These are phyloP conservation scores for Sinocyclocheilus grahami DNA, from an alignment of 2,113 vertebrate genomes.

Conservation along the genomic window DNA sequence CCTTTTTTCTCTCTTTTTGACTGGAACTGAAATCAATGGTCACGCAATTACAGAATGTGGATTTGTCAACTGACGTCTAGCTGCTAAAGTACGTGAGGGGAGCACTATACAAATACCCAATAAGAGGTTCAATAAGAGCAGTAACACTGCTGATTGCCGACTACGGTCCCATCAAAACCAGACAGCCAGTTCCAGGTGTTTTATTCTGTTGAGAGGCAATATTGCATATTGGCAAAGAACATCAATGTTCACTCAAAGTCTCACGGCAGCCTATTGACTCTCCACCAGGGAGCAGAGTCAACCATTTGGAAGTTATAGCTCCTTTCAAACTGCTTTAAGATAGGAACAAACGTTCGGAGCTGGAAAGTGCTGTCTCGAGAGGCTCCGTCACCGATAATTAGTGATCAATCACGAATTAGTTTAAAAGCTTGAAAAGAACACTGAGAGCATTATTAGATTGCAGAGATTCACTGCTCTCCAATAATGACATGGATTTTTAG, in stretches of 20 bases:
- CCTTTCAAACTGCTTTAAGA: constrained; percentile 62
- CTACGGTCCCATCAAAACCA: constrained; percentile 53
- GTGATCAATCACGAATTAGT: constrained; percentile 76
- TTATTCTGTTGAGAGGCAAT: constrained; percentile 60
- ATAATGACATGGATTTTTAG: constrained; percentile 70
- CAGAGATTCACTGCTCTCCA: constrained; percentile 71
- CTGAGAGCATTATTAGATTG: constrained; percentile 72
- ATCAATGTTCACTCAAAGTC: constrained; percentile 66
- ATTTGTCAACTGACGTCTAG: constrained; percentile 47
- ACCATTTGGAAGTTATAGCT: constrained; percentile 68
- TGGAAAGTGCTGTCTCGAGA: constrained; percentile 57
- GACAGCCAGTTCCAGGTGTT: constrained; percentile 53
- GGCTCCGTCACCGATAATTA: constrained; percentile 72
- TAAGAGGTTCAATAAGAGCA: constrained; percentile 55
- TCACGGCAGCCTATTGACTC: constrained; percentile 65
- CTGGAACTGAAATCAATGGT: constrained; percentile 59
- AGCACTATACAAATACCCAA: constrained; percentile 56
- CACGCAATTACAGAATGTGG: constrained; percentile 56
- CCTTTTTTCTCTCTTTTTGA: constrained; percentile 52
- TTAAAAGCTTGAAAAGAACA: constrained; percentile 75
- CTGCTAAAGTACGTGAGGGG: constrained; percentile 47
- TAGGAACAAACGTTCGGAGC: constrained; percentile 43
- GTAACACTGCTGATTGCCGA: constrained; percentile 49
- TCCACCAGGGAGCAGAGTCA: constrained; percentile 57
- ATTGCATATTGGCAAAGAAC: constrained; percentile 64